Base-by-base conservation (phyloP, 1,140 invertebrate genomes). In the Drosophila sproati region DNA sequence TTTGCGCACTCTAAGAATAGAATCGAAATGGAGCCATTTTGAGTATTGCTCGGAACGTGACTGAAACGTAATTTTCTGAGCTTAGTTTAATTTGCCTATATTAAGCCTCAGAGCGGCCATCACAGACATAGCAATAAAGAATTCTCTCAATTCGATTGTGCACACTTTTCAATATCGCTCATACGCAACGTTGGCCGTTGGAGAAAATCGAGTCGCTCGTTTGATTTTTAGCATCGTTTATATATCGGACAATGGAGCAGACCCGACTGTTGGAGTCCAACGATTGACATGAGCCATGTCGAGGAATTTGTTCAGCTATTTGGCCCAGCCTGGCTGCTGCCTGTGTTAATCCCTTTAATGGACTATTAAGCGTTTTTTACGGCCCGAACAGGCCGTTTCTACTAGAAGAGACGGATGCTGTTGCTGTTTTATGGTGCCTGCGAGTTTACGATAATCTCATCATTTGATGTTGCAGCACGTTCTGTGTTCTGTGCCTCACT, bases 391-490 rank as follows among this genome's bases (percentile, higher is more conserved):
- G 72, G 41, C 69, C 80, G 54, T 61, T 72, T n/a, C 39, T 43
- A 20, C 72, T 70, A 50, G 68, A 28, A n/a, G 45, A 60, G 43
- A 60, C 43, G 57, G 34, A 39, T 45, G 52, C 63, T 35, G 31
- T 48, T 56, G 45, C 78, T 80, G 77, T 74, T 87, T 80, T 86
- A 79, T 87, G 78, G 72, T 73, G 55, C 68, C 51, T 45, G 32
- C 59, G 59, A 90, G 85, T 89, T 89, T 89, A 90, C 81, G 85
- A 89, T 89, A 89, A 89, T 89, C 85, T 89, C 85, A 89, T 90
- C 85, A 89, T 89, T 89, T 85, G 86, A 89, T 89, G 86, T 89
- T 90, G 86, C 85, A 85, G 85, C 85, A 89, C 85, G 85, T 89
- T 90, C 72, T 81, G 62, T 66, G 5, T 7, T 7, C 35, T 37